Evolutionary conservation across 2,797 vertebrate genomes (phyloP).

Genomic region (Tolypeutes matacus): DNA sequence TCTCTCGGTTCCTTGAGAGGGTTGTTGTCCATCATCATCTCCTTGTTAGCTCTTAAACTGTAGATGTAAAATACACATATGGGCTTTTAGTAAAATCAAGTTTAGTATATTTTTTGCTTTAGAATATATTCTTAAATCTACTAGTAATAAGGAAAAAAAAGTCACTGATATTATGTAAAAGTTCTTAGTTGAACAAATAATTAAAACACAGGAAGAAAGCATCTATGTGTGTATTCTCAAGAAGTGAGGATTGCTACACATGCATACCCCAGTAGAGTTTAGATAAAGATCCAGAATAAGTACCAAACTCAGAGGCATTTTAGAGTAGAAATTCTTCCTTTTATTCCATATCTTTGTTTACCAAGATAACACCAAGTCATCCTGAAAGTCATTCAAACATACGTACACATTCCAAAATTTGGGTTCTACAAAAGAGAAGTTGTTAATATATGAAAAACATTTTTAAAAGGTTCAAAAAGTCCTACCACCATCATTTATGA

Average conservation of each 20-base stretch:
- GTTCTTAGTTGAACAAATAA: conserved; percentile 32
- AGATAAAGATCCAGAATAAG: background rate
- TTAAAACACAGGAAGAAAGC: conserved; percentile 3
- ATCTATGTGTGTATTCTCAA: background rate
- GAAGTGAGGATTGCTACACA: background rate
- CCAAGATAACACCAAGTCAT: background rate
- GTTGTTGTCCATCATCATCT: too few species aligned
- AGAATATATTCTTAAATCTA: conserved; percentile 23
- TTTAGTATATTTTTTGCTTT: conserved; percentile 42
- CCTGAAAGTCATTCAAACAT: conserved; percentile 16
- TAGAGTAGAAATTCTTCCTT: background rate
- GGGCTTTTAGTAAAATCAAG: background rate
- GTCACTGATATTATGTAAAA: background rate
- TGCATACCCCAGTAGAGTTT: background rate
- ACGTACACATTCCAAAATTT: background rate
- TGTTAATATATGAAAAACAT: background rate
- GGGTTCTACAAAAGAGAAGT: background rate
- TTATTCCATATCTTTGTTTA: conserved; percentile 14
- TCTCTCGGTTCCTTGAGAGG: too few species aligned
- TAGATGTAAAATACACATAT: background rate
- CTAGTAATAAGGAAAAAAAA: background rate
- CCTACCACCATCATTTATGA: background rate
- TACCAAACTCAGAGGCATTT: background rate
- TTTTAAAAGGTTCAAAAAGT: background rate
- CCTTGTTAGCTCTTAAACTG: background rate